Evolutionary conservation across 2,113 vertebrate genomes (phyloP).

Genomic region (Tetraodon nigroviridis): DNA sequence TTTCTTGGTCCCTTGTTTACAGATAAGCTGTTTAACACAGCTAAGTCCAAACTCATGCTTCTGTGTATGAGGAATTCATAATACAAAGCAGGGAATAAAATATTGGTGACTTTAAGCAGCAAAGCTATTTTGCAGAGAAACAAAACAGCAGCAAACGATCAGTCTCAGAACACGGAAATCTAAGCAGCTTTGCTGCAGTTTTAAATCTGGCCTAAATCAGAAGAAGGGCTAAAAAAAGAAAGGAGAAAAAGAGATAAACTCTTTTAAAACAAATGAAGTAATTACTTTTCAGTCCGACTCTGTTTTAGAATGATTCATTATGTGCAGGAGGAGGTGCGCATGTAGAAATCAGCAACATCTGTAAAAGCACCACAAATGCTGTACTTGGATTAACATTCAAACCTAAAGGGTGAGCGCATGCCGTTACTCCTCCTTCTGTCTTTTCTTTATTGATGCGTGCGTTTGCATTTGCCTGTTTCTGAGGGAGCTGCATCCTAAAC

Average conservation of each 20-base stretch:
- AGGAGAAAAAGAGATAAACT: slow-evolving; percentile 5
- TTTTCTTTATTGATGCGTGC: slow-evolving; percentile 9
- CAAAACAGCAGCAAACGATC: slow-evolving; percentile 32
- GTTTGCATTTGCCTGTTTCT: slow-evolving; percentile 8
- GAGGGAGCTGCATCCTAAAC: not conserved
- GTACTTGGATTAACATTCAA: slow-evolving; percentile 25
- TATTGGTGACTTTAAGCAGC: slow-evolving; percentile 24
- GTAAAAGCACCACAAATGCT: slow-evolving; percentile 3
- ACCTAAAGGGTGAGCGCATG: not conserved
- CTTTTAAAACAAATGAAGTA: slow-evolving; percentile 15
- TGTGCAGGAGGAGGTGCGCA: not conserved
- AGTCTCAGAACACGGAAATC: slow-evolving; percentile 5
- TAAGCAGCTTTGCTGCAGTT: slow-evolving; percentile 49
- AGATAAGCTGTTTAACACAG: slow-evolving; percentile 44
- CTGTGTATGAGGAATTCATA: slow-evolving; percentile 23
- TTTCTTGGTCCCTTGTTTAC: slow-evolving; percentile 34
- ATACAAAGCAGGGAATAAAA: slow-evolving; percentile 15
- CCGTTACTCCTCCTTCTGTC: not conserved
- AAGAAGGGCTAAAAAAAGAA: slow-evolving; percentile 1
- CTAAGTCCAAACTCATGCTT: slow-evolving; percentile 12
- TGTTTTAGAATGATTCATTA: slow-evolving; percentile 3
- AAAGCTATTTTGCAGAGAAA: slow-evolving; percentile 11
- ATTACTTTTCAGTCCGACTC: slow-evolving; percentile 28
- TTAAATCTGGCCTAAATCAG: slow-evolving; percentile 7
- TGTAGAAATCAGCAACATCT: slow-evolving; percentile 11